phyloP scores from a whole-genome alignment of 2,888 invertebrate genomes.

The Epinotia bilunana region DNA sequence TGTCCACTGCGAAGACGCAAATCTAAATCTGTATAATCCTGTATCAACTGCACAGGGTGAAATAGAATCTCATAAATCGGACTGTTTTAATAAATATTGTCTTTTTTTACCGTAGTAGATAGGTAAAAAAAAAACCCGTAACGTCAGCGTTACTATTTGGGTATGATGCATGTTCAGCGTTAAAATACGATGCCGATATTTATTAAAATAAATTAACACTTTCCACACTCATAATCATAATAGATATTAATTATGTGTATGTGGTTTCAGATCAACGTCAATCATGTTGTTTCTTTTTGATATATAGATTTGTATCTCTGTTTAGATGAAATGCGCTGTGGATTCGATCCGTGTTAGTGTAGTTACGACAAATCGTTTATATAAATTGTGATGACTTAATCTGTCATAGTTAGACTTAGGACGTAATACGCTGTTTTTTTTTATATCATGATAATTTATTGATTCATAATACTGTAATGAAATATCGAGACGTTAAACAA shows the following conservation, averaged over 20 bases:
- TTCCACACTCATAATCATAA: neutral
- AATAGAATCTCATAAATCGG: neutral
- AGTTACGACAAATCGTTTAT: neutral
- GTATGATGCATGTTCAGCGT: neutral
- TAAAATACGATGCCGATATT: neutral
- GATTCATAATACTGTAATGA: no score
- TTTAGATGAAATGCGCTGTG: neutral
- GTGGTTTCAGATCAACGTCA: neutral
- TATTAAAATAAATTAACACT: neutral
- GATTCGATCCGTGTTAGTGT: neutral
- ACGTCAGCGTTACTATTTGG: neutral
- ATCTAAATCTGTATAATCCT: no score
- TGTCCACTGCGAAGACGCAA: no score
- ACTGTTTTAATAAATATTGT: neutral
- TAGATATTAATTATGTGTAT: neutral
- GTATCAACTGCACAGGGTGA: neutral
- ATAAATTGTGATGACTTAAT: neutral
- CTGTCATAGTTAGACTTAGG: no score
- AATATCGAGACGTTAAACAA: neutral
- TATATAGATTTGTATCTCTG: neutral
- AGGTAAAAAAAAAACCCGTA: slow-evolving; percentile 9
- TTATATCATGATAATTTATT: no score
- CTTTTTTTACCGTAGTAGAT: neutral
- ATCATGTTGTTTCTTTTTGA: neutral
- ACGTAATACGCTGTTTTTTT: no score